phyloP scores from a whole-genome alignment of 2,797 vertebrate species.

The Setipinna tenuifilis region DNA sequence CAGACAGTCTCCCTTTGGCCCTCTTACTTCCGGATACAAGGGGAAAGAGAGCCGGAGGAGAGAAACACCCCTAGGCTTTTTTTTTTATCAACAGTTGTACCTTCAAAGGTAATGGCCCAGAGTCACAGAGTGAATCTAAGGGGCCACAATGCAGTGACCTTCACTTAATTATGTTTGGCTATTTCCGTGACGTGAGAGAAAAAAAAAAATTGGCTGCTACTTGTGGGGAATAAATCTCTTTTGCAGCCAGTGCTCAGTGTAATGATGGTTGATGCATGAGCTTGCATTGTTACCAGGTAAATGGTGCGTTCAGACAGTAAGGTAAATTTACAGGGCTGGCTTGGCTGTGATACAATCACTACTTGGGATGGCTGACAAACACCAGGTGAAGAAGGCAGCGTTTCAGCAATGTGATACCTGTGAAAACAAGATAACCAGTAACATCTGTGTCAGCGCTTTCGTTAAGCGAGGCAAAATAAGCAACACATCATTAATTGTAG shows the following conservation, averaged over 20 bases:
- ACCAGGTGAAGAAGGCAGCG: background rate
- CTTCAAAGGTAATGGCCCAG: conserved; percentile 8
- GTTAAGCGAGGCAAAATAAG: background rate
- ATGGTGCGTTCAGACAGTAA: conserved; percentile 9
- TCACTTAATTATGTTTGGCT: background rate
- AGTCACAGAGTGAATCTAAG: background rate
- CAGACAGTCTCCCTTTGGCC: background rate
- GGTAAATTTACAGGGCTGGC: conserved; percentile 39
- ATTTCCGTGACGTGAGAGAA: background rate
- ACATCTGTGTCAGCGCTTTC: background rate
- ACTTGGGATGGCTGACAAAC: background rate
- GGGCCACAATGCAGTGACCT: conserved; percentile 9
- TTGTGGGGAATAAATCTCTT: background rate
- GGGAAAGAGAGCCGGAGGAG: background rate
- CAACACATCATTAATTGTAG: background rate
- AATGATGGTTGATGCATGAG: conserved; percentile 8
- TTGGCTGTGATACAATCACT: background rate
- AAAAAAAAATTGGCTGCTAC: background rate
- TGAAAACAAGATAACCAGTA: background rate
- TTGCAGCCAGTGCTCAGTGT: background rate
- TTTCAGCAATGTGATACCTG: background rate
- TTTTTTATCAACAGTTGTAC: background rate
- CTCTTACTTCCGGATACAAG: too few relatives aligned
- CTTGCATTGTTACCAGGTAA: conserved; percentile 24
- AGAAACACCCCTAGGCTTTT: background rate